These are phyloP conservation scores for Setophaga petechia DNA, from an alignment of 2,113 vertebrate genomes.

Conservation along the genomic window DNA sequence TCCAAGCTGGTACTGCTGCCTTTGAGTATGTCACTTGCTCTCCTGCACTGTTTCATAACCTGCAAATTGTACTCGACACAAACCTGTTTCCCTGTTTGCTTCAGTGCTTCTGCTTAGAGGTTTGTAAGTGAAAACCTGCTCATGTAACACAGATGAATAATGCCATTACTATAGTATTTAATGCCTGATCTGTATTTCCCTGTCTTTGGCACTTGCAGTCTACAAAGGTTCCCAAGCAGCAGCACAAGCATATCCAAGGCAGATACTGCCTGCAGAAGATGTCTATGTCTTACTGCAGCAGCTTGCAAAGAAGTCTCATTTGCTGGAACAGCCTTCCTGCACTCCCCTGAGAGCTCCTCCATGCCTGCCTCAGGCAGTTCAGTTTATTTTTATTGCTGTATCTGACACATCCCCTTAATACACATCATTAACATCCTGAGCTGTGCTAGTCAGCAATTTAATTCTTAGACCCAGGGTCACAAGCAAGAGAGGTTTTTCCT, in stretches of 20 bases:
- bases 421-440: constrained; percentile 25
- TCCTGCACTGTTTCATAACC: not conserved
- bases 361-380: constrained; percentile 35
- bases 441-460: constrained; percentile 24
- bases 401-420: constrained; percentile 46
- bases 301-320: not conserved
- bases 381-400: constrained; percentile 58
- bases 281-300: not conserved
- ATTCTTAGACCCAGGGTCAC: constrained; percentile 6
- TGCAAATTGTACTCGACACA: not conserved
- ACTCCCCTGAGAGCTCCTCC: constrained; percentile 16
- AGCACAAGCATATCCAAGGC: not conserved
- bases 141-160: not conserved
- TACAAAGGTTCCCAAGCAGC: not conserved
- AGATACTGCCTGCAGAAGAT: not conserved
- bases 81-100: not conserved
- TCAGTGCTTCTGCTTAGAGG: not conserved
- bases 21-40: not conserved
- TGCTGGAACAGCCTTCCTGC: constrained; percentile 28
- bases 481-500: not conserved
- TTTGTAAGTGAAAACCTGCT: not conserved
- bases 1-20: not conserved
- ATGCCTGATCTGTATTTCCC: not conserved
- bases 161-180: not conserved
- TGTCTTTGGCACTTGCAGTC: not conserved